Percentiles rank a stretch among this genome's conserved stretches.
phyloP scores from a whole-genome alignment of 92 coral and sea anemone species.

The Siderastrea siderea region DNA sequence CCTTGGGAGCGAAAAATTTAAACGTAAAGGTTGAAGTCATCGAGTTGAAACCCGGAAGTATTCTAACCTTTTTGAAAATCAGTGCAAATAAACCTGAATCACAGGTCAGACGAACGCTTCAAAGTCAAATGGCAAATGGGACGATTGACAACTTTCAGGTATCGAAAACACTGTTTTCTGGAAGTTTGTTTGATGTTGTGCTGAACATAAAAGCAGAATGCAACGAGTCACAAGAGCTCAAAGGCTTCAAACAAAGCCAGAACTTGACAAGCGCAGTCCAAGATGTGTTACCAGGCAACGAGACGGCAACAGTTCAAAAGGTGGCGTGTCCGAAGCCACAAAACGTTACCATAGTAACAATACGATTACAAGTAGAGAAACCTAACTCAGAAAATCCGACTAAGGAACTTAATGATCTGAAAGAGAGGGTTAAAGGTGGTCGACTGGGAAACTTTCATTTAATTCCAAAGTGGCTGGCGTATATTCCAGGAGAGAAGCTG shows the following conservation, averaged over 20 bases:
- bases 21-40: constrained; percentile 3
- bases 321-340: constrained; percentile 3
- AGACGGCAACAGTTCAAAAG: constrained; percentile 24
- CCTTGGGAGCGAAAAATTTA: neutral
- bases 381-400: constrained; percentile 10
- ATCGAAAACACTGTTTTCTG: constrained; percentile 32
- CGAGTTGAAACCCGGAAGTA: constrained; percentile 49
- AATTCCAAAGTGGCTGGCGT: constrained; percentile 38
- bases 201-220: constrained; percentile 6
- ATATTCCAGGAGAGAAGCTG: constrained; percentile 41
- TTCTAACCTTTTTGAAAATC: constrained; percentile 20
- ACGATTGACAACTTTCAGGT: neutral
- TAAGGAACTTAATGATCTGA: constrained; percentile 20
- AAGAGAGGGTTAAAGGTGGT: neutral
- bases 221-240: neutral
- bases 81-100: neutral
- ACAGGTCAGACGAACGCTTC: neutral
- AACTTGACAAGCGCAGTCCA: constrained; percentile 1
- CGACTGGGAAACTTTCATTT: constrained; percentile 1
- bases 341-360: constrained; percentile 35
- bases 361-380: constrained; percentile 15
- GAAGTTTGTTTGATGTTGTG: constrained; percentile 36
- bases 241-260: neutral
- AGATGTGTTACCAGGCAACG: constrained; percentile 6
- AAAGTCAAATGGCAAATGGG: constrained; percentile 8